These are phyloP conservation scores for Maniola jurtina DNA, from an alignment of 1,140 invertebrate species.

Conservation along the genomic window DNA sequence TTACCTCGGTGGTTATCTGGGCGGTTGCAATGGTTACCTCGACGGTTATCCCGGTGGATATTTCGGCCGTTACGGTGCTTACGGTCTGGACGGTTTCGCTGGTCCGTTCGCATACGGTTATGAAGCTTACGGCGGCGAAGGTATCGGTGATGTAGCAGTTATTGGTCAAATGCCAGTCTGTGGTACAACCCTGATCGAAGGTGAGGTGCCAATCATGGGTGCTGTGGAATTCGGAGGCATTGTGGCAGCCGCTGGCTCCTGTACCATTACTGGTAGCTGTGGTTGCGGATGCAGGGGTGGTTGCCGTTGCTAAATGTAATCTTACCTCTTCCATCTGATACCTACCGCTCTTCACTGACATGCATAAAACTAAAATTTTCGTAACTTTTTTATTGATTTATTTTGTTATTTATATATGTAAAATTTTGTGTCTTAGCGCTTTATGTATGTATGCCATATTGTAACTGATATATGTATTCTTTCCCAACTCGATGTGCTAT, in stretches of 20 bases:
- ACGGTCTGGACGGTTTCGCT: neutral
- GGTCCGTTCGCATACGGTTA: neutral
- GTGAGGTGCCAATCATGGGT: slow-evolving; percentile 33
- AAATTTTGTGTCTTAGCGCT: too few species aligned
- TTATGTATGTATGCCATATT: too few species aligned
- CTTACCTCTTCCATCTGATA: neutral
- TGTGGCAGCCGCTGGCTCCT: slow-evolving; percentile 31
- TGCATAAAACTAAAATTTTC: too few species aligned
- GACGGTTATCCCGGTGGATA: too few species aligned
- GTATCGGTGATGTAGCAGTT: slow-evolving; percentile 32
- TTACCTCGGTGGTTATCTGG: too few species aligned
- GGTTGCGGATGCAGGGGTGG: slow-evolving; percentile 21
- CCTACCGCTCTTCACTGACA: neutral
- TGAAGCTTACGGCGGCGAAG: slow-evolving; percentile 25
- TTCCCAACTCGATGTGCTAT: too few species aligned
- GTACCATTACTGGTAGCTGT: slow-evolving; percentile 37
- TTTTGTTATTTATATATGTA: too few species aligned
- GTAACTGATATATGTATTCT: too few species aligned
- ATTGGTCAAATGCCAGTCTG: neutral
- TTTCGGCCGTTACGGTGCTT: too few species aligned
- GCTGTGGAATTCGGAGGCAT: slow-evolving; percentile 29
- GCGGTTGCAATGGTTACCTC: too few species aligned
- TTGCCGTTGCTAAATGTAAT: neutral
- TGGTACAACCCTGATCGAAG: neutral
- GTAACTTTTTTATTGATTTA: too few species aligned